Evolutionary conservation across 2,113 vertebrate genomes (phyloP).

Genomic region (Hoplias malabaricus): DNA sequence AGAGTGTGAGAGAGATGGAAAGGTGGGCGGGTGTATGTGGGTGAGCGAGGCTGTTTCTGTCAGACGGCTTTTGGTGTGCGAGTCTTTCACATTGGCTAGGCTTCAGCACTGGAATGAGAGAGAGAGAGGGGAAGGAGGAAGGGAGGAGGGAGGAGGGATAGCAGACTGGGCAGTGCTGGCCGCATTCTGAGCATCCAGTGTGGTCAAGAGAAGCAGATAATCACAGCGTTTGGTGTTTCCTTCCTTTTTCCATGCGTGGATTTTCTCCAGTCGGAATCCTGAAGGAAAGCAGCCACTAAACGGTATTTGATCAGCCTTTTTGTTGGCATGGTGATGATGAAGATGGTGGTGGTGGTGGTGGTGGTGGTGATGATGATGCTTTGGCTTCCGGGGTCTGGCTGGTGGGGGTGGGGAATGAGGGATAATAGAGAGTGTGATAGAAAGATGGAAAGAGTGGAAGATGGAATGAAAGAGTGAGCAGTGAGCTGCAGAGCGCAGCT

Average conservation of each 20-base stretch:
- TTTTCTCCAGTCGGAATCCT: constrained; percentile 31
- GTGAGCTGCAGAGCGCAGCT: constrained; percentile 57
- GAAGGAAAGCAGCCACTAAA: constrained; percentile 52
- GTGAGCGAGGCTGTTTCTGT: constrained; percentile 62
- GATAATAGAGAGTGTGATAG: constrained; percentile 52
- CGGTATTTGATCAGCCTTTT: constrained; percentile 59
- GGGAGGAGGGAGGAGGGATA: constrained; percentile 52
- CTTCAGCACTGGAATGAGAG: constrained; percentile 73
- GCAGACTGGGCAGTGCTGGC: constrained; percentile 73
- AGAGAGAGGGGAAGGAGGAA: constrained; percentile 67
- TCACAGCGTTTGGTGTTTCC: constrained; percentile 22
- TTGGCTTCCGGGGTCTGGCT: constrained; percentile 62
- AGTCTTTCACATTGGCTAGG: constrained; percentile 81
- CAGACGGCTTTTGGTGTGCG: constrained; percentile 64
- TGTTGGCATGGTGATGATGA: constrained; percentile 27
- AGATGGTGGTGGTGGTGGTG: constrained; percentile 9
- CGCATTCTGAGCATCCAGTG: constrained; percentile 68
- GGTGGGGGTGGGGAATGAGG: constrained; percentile 48
- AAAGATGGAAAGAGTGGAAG: constrained; percentile 21
- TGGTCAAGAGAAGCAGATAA: constrained; percentile 47
- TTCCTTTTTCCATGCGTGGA: neutral
- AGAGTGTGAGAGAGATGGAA: constrained; percentile 47
- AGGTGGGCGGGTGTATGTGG: constrained; percentile 78
- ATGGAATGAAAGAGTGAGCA: constrained; percentile 19
- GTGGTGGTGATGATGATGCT: constrained; percentile 16